A percentile compares a stretch with the other conserved stretches of the same genome.
Evolutionary conservation across 2,888 invertebrate genomes (phyloP).

Genomic region (Pegoplata infirma): DNA sequence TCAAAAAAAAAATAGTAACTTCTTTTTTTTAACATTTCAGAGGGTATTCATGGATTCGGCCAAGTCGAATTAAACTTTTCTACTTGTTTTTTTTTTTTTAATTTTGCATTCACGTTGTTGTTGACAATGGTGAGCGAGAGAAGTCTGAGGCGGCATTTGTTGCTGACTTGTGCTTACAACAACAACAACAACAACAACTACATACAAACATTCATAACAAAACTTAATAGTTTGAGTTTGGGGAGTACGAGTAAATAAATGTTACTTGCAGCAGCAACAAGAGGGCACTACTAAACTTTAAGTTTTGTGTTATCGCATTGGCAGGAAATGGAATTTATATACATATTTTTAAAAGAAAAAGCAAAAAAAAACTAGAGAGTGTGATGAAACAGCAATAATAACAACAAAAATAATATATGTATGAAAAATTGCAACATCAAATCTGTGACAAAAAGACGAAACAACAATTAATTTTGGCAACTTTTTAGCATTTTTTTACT

Average conservation of each 20-base stretch:
- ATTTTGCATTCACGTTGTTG: constrained; percentile 6
- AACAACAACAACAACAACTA: constrained; percentile 14
- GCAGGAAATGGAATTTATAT: constrained; percentile 75
- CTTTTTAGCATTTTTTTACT: no score
- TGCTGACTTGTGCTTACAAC: constrained; percentile 34
- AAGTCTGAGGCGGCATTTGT: constrained; percentile 25
- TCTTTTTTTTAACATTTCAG: no score
- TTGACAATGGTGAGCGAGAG: constrained; percentile 27
- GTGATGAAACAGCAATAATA: constrained; percentile 36
- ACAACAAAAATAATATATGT: neutral
- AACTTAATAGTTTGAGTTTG: constrained; percentile 26
- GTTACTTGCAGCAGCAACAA: constrained; percentile 36
- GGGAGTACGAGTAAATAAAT: constrained; percentile 25
- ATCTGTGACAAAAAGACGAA: no score
- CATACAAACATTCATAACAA: constrained; percentile 1
- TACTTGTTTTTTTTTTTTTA: constrained; percentile 1
- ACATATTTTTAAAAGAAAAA: neutral
- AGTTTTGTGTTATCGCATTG: constrained; percentile 70
- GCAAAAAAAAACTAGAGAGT: constrained; percentile 34
- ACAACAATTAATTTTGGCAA: no score
- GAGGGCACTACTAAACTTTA: neutral
- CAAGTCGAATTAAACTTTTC: no score
- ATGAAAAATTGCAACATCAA: neutral
- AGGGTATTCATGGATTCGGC: no score
- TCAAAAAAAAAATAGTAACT: no score